Evolutionary conservation across 2,113 vertebrate species (phyloP).

Genomic region (Rhombomys opimus): DNA sequence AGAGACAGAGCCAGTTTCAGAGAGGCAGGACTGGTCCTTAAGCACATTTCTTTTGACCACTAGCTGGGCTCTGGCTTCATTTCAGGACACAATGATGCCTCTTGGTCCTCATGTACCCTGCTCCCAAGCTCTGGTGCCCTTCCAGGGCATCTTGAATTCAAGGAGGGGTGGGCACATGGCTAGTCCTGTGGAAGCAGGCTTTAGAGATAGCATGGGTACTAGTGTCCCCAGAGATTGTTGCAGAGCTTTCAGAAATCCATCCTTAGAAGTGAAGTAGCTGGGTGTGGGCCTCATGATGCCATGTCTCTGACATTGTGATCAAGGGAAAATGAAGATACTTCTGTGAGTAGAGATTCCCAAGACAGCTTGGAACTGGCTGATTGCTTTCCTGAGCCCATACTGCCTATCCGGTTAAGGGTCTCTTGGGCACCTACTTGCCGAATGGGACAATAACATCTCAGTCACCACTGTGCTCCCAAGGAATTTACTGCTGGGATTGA

Average conservation of each 20-base stretch:
- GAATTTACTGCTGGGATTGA: slow-evolving; percentile 17
- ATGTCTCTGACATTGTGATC: background rate
- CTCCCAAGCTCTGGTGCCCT: background rate
- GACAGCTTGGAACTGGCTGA: background rate
- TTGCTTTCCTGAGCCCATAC: background rate
- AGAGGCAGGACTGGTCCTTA: background rate
- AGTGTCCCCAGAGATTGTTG: background rate
- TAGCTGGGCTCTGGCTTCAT: background rate
- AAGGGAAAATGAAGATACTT: background rate
- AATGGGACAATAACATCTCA: background rate
- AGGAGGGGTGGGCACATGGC: background rate
- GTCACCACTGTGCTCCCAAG: background rate
- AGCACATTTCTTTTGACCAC: background rate
- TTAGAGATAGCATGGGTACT: background rate
- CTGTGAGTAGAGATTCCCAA: background rate
- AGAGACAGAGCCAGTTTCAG: background rate
- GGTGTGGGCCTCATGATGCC: background rate
- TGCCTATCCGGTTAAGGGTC: background rate
- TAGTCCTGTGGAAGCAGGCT: background rate
- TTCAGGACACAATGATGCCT: background rate
- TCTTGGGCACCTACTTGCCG: background rate
- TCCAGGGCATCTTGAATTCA: background rate
- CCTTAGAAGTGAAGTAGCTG: background rate
- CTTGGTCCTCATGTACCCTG: background rate
- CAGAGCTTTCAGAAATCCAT: background rate